These are phyloP conservation scores for Gnathonemus echidnorhynchus DNA, from an alignment of 2,113 vertebrate species.

Conservation along the genomic window DNA sequence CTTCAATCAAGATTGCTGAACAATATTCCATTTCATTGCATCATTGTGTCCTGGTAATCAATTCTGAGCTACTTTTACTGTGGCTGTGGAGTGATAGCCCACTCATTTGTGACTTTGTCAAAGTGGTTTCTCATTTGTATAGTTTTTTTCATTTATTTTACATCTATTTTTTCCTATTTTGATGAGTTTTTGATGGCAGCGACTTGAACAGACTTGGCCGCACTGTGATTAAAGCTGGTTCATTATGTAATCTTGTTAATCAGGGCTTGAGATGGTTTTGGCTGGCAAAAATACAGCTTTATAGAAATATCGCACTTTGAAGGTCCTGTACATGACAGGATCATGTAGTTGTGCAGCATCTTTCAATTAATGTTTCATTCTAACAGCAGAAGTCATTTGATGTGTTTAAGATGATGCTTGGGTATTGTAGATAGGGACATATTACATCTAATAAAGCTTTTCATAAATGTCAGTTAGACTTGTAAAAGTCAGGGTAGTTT, in stretches of 20 bases:
- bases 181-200: not conserved
- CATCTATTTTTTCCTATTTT: not conserved
- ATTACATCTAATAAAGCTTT: not conserved
- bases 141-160: not conserved
- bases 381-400: not conserved
- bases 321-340: not conserved
- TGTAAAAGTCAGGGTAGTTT: not conserved
- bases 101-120: not conserved
- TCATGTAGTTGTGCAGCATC: not conserved
- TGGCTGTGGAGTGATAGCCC: not conserved
- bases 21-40: not conserved
- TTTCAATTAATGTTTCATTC: not conserved
- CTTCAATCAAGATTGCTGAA: not conserved
- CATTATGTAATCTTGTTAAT: not conserved
- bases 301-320: not conserved
- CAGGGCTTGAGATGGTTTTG: not conserved
- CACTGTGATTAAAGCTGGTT: not conserved
- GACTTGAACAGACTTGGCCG: not conserved
- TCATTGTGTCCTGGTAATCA: not conserved
- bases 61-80: not conserved
- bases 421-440: not conserved
- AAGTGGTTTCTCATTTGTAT: not conserved
- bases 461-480: not conserved
- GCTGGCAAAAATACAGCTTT: not conserved
- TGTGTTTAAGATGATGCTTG: not conserved